These are phyloP conservation scores for Metopolophium dirhodum DNA, from an alignment of 1,140 invertebrate genomes.

Conservation along the genomic window DNA sequence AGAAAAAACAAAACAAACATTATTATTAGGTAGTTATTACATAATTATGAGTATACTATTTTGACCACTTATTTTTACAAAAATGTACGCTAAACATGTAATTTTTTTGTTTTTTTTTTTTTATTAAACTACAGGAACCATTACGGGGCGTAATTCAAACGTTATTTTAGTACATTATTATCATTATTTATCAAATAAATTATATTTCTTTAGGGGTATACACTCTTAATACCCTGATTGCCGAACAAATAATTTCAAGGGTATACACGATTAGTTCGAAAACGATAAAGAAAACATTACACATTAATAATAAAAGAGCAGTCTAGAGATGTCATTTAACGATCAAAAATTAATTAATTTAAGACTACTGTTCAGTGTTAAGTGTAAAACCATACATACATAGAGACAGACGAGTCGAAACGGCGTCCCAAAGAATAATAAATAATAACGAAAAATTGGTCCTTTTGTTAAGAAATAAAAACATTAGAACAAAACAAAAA, in stretches of 20 bases:
- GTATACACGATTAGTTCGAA: conserved; percentile 40
- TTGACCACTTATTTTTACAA: conserved; percentile 10
- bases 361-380: neutral
- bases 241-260: conserved; percentile 41
- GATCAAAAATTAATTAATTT: conserved; percentile 25
- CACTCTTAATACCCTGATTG: conserved; percentile 42
- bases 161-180: neutral
- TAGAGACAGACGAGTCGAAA: neutral
- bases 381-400: neutral
- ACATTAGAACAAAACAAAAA: neutral
- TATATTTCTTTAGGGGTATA: conserved; percentile 30
- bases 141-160: neutral
- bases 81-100: conserved; percentile 12
- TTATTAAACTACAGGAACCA: conserved; percentile 42
- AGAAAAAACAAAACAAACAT: conserved; percentile 40
- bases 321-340: conserved; percentile 32
- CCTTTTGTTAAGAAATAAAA: conserved; percentile 15
- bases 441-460: conserved; percentile 36
- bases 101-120: neutral
- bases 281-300: conserved; percentile 9
- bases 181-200: conserved; percentile 22
- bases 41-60: conserved; percentile 20
- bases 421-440: neutral
- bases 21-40: conserved; percentile 37
- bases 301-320: conserved; percentile 38